These are phyloP conservation scores for Octonoba sinensis DNA, from an alignment of 2,888 invertebrate genomes.

Conservation along the genomic window DNA sequence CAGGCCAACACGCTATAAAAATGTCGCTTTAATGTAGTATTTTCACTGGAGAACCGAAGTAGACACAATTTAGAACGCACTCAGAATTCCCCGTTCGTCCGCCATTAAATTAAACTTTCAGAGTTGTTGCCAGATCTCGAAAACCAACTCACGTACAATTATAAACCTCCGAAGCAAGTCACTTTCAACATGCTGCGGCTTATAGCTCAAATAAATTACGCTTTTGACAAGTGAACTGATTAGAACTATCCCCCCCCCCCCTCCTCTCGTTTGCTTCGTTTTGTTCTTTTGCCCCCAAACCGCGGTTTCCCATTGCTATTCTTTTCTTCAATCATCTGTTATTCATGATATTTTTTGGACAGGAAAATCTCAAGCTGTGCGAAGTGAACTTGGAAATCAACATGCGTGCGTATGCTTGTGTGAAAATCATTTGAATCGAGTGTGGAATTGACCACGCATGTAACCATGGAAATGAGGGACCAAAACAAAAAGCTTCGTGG, in stretches of 20 bases:
- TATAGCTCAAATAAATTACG: constrained; percentile 62
- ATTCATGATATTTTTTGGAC: constrained; percentile 57
- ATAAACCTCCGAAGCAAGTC: constrained; percentile 32
- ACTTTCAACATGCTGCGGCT: constrained; percentile 31
- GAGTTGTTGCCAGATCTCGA: constrained; percentile 38
- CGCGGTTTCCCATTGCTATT: constrained; percentile 5
- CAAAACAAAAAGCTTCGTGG: constrained; percentile 48
- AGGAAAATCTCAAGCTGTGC: constrained; percentile 33
- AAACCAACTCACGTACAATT: constrained; percentile 62
- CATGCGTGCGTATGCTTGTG: constrained; percentile 45
- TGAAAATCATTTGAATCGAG: constrained; percentile 35
- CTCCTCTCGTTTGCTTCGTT: constrained; percentile 9
- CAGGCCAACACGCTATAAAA: constrained; percentile 60
- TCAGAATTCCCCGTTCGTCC: constrained; percentile 52
- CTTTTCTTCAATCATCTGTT: constrained; percentile 53
- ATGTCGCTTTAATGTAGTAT: constrained; percentile 16
- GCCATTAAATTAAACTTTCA: constrained; percentile 63
- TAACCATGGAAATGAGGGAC: constrained; percentile 37
- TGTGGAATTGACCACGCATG: constrained; percentile 23
- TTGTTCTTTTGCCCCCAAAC: constrained; percentile 9
- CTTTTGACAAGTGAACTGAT: constrained; percentile 62
- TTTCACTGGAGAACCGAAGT: constrained; percentile 16
- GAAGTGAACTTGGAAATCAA: constrained; percentile 7
- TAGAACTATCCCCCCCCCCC: constrained; percentile 29
- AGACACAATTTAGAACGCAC: constrained; percentile 14